Percentiles rank a stretch among this genome's conserved stretches.
Evolutionary conservation across 1,140 invertebrate genomes (phyloP).

Genomic region (Wasmannia auropunctata): DNA sequence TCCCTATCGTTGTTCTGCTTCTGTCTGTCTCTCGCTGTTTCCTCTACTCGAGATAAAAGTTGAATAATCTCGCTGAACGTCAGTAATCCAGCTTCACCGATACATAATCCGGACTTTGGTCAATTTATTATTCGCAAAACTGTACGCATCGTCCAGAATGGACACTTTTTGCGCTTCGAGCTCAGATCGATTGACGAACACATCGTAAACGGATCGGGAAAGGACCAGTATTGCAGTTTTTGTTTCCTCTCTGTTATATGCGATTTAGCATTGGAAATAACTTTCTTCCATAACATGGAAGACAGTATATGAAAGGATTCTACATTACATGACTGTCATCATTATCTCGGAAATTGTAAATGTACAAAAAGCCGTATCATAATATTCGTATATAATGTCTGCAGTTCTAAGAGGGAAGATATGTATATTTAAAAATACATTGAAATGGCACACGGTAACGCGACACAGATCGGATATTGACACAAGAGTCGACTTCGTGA

Average conservation of each 20-base stretch:
- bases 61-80: slow-evolving; percentile 69
- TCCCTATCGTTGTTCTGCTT: slow-evolving; percentile 8
- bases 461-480: slow-evolving; percentile 32
- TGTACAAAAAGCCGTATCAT: background rate
- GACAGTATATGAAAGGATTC: background rate
- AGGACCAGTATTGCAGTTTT: background rate
- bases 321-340: background rate
- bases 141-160: background rate
- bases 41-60: slow-evolving; percentile 66
- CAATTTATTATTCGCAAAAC: slow-evolving; percentile 72
- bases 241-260: background rate
- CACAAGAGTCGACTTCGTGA: slow-evolving; percentile 2
- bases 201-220: background rate
- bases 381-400: background rate
- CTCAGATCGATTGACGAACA: slow-evolving; percentile 30
- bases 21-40: slow-evolving; percentile 1
- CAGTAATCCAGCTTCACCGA: slow-evolving; percentile 60
- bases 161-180: slow-evolving; percentile 46
- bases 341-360: background rate
- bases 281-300: too few species aligned
- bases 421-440: background rate
- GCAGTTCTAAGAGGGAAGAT: background rate
- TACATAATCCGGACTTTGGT: slow-evolving; percentile 70
- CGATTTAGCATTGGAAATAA: background rate
- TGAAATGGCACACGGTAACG: background rate